These are phyloP conservation scores for Calidris pugnax DNA, from an alignment of 2,113 vertebrate genomes.

Conservation along the genomic window DNA sequence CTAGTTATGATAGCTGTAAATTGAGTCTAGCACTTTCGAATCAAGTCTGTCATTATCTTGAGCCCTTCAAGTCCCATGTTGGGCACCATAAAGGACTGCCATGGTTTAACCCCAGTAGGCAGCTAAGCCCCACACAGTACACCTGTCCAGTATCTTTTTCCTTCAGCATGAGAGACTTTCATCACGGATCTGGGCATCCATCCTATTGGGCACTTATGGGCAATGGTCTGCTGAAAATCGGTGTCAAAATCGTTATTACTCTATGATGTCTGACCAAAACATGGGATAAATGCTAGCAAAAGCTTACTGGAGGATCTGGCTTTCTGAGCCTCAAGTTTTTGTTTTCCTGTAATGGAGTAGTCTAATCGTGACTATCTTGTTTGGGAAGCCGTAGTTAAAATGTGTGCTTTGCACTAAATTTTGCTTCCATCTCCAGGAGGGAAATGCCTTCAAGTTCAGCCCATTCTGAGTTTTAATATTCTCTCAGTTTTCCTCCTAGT, in stretches of 20 bases:
- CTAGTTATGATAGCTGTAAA: background rate
- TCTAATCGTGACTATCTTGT: background rate
- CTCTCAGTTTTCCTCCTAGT: background rate
- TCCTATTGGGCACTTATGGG: background rate
- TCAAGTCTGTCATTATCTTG: background rate
- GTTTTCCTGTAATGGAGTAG: background rate
- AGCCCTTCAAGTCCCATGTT: background rate
- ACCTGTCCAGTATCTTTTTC: background rate
- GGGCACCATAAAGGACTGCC: background rate
- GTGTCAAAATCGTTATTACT: background rate
- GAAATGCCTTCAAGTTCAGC: background rate
- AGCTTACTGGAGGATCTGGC: background rate
- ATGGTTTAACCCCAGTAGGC: background rate
- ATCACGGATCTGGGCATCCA: background rate
- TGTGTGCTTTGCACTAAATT: background rate
- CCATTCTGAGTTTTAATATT: background rate
- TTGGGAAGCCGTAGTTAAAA: background rate
- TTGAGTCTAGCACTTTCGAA: background rate
- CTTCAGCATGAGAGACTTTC: background rate
- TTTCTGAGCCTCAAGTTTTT: background rate
- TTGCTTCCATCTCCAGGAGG: background rate
- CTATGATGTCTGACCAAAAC: background rate
- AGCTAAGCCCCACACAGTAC: background rate
- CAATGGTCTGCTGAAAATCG: background rate
- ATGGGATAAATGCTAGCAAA: background rate